Conservation (phyloP, 2,888 invertebrate species). For the Andrena hattorfiana region DNA sequence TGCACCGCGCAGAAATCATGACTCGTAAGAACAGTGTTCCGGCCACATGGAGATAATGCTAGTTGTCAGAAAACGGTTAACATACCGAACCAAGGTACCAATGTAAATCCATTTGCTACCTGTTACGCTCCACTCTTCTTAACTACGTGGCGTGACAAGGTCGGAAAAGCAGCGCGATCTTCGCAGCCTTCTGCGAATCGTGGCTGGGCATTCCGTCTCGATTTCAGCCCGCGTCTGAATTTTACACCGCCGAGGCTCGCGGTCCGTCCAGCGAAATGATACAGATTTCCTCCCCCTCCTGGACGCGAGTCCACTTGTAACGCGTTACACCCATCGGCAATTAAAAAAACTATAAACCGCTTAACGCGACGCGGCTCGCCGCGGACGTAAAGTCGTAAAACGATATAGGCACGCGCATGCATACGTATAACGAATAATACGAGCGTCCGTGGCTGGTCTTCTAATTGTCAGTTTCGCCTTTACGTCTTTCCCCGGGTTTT, state of each 20-base stretch:
- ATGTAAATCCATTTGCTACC: slow-evolving; percentile 21
- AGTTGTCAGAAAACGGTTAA: slow-evolving; percentile 13
- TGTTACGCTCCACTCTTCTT: slow-evolving; percentile 15
- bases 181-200: neutral
- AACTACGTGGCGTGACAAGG: slow-evolving; percentile 13
- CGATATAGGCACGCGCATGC: slow-evolving; percentile 38
- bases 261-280: slow-evolving; percentile 67
- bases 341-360: slow-evolving; percentile 63
- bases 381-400: slow-evolving; percentile 54
- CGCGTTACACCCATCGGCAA: slow-evolving; percentile 41
- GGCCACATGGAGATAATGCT: slow-evolving; percentile 2
- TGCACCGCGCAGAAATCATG: slow-evolving; percentile 15
- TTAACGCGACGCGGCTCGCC: slow-evolving; percentile 49
- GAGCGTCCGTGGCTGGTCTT: slow-evolving; percentile 50
- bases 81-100: neutral
- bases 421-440: slow-evolving; percentile 39
- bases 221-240: neutral
- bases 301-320: slow-evolving; percentile 22
- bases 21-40: neutral
- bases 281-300: slow-evolving; percentile 54
- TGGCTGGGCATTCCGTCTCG: neutral
- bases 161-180: neutral
- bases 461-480: slow-evolving; percentile 62
- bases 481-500: slow-evolving; percentile 43
- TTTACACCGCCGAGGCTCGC: slow-evolving; percentile 25